phyloP scores from a whole-genome alignment of 2,888 invertebrate genomes.

The Cabera pusaria region DNA sequence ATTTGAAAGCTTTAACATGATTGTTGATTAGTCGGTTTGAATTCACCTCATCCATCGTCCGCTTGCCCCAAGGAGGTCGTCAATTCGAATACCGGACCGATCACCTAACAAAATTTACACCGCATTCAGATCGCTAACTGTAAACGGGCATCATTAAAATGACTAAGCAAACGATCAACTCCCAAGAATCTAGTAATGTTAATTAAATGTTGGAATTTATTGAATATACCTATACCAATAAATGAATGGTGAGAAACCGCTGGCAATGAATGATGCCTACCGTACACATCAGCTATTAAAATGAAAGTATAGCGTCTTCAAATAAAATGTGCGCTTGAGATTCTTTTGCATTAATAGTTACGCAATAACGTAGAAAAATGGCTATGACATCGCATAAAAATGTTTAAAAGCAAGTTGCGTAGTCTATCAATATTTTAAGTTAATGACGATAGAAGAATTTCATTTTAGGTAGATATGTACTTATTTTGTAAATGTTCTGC shows the following conservation, averaged over 20 bases:
- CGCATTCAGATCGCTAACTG: constrained; percentile 71
- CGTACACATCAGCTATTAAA: not conserved
- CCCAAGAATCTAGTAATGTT: constrained; percentile 73
- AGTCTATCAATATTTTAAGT: too few species aligned
- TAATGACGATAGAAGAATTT: too few species aligned
- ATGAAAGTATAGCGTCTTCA: too few species aligned
- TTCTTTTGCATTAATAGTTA: too few species aligned
- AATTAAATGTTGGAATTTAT: constrained; percentile 73
- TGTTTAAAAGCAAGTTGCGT: too few species aligned
- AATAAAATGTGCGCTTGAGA: too few species aligned
- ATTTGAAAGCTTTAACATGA: too few species aligned
- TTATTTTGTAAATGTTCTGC: too few species aligned
- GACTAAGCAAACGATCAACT: constrained; percentile 74
- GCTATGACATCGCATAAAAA: too few species aligned
- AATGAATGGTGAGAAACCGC: constrained; percentile 20
- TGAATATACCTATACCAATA: constrained; percentile 39
- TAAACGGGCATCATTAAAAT: constrained; percentile 72
- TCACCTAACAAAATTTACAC: constrained; percentile 67
- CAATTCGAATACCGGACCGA: constrained; percentile 34
- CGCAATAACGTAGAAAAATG: too few species aligned
- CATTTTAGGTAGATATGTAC: too few species aligned
- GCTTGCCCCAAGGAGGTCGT: constrained; percentile 3
- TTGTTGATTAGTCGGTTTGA: too few species aligned
- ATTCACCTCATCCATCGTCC: not conserved
- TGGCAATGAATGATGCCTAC: constrained; percentile 11